Evolutionary conservation across 2,113 vertebrate genomes (phyloP), one percentile per base, ranked within the genome.

Genomic region (Lepus americanus): DNA sequence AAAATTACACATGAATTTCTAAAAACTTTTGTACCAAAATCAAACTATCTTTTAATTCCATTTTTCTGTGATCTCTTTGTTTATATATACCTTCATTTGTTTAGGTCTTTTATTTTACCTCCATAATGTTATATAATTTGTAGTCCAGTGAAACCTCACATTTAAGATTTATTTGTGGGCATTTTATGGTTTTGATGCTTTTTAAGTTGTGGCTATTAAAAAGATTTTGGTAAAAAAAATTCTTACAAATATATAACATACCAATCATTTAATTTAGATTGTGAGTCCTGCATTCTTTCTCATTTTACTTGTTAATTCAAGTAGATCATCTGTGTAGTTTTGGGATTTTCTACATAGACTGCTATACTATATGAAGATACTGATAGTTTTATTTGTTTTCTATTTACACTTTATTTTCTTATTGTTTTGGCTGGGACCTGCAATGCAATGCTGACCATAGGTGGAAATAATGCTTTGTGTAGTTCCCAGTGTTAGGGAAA

Each of bases 111-210:
- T 77, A 59, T 77, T 85, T 88, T 82, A 19, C 25, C n/a, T 89
- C n/a, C 12, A 6, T 55, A 63, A 69, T 78, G 23, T 88, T 93
- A 86, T 55, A n/a, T 53, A 63, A 12, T 17, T 20, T 69, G 11
- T 9, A 55, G 10, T 55, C 27, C 0, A 51, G 20, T 31, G 9
- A 25, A 82, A 83, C 13, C 22, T 3, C 33, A 92, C 1, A n/a
- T 69, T 63, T 82, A 29, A 81, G 49, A 85, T 73, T 81, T 49
- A 61, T 61, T 90, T 19, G 31, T 23, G 63, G 9, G 23, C n/a
- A 51, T 76, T 84, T 91, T 85, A 85, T 23, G 5, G 16, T 29
- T 90, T 67, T 76, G 78, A 55, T 87, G 9, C 53, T 95, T 92
- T 33, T 70, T 9, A 87, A 81, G 61, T 29, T 69, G 9, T 79